These are phyloP conservation scores for Caenorhabditis briggsae DNA, from an alignment of 1,140 invertebrate genomes.

Conservation along the genomic window DNA sequence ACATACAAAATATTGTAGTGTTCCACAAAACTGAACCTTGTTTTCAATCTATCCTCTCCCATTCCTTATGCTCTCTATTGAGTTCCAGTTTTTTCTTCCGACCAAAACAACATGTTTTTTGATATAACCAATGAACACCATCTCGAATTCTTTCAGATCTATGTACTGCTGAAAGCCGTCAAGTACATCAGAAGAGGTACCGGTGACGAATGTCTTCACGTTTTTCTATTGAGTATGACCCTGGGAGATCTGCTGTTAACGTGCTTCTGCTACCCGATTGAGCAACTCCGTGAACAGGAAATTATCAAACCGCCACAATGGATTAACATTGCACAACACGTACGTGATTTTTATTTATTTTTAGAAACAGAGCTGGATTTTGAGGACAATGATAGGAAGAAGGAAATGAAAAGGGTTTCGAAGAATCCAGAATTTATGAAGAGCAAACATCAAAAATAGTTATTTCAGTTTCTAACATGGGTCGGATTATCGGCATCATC, in stretches of 20 bases:
- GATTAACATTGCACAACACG: slow-evolving; percentile 52
- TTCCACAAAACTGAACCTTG: not conserved
- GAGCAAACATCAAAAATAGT: not conserved
- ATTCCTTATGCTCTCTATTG: not conserved
- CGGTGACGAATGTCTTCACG: slow-evolving; percentile 63
- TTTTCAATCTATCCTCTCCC: not conserved
- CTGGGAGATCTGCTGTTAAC: slow-evolving; percentile 59
- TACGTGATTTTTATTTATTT: not conserved
- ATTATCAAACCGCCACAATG: slow-evolving; percentile 56
- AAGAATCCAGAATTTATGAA: not conserved
- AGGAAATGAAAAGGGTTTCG: not conserved
- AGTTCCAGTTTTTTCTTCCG: slow-evolving; percentile 16
- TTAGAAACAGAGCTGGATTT: not conserved
- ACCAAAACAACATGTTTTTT: slow-evolving; percentile 10
- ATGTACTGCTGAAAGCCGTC: slow-evolving; percentile 28
- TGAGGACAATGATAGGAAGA: not conserved
- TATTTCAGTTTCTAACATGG: slow-evolving; percentile 63
- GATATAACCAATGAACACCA: not conserved
- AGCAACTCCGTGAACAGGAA: slow-evolving; percentile 56
- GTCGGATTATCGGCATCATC: slow-evolving; percentile 61
- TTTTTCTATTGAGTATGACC: slow-evolving; percentile 65
- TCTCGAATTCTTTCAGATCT: not conserved
- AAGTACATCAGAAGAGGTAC: slow-evolving; percentile 54
- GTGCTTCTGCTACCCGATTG: slow-evolving; percentile 64
- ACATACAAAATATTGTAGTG: slow-evolving; percentile 19